Conservation (phyloP, 2,113 vertebrate genomes). For the Coregonus clupeaformis region DNA sequence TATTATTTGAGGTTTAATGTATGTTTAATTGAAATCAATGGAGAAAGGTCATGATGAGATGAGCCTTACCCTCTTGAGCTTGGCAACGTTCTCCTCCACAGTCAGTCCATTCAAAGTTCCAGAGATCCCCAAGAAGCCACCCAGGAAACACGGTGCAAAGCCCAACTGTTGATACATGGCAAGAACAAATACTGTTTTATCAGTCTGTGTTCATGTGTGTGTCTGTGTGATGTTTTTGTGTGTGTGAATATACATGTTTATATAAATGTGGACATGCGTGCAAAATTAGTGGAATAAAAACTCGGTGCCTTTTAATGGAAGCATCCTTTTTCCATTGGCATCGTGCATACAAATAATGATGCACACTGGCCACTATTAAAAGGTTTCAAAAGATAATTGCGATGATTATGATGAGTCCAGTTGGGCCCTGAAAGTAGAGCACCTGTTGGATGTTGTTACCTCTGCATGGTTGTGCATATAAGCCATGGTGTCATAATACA, state of each 20-base stretch:
- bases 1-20: too few relatives aligned
- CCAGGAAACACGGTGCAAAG: conserved; percentile 88
- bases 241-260: neutral
- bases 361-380: neutral
- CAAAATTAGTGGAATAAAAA: neutral
- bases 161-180: conserved; percentile 63
- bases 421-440: neutral
- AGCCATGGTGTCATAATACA: too few relatives aligned
- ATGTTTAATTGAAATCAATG: too few relatives aligned
- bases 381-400: neutral
- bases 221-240: neutral
- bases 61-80: conserved; percentile 79
- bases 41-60: too few relatives aligned
- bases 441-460: too few relatives aligned
- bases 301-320: too few relatives aligned
- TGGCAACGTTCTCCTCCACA: conserved; percentile 76
- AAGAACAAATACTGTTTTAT: neutral
- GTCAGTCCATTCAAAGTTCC: conserved; percentile 82
- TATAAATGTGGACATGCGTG: neutral
- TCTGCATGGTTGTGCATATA: too few relatives aligned
- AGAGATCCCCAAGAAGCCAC: conserved; percentile 79
- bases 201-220: neutral
- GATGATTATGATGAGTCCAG: too few relatives aligned
- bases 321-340: too few relatives aligned
- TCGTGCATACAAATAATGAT: neutral